Conservation (phyloP, 2,888 invertebrate genomes). For the Didymodactylos carnosus region DNA sequence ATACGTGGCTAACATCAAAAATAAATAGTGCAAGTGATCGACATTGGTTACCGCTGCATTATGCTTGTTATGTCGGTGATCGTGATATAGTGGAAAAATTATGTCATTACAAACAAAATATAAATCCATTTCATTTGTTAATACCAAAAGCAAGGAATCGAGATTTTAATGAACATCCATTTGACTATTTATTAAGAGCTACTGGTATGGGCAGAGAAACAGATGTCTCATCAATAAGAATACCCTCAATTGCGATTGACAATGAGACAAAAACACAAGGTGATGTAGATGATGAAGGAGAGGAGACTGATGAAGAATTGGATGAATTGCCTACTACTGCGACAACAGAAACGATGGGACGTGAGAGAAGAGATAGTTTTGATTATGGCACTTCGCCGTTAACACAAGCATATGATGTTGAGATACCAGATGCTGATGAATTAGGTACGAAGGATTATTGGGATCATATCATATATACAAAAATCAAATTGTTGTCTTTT, state of each 20-base stretch:
- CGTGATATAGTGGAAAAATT: neutral
- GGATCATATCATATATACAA: neutral
- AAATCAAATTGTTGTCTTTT: neutral
- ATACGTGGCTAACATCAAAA: neutral
- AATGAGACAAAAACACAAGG: neutral
- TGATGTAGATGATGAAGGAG: neutral
- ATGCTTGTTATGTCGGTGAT: neutral
- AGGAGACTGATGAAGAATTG: neutral
- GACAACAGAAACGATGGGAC: neutral
- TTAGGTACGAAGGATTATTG: neutral
- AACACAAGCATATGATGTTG: neutral
- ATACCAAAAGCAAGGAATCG: neutral
- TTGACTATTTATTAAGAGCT: neutral
- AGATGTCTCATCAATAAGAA: neutral
- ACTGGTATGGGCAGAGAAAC: neutral
- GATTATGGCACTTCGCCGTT: neutral
- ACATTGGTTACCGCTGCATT: neutral
- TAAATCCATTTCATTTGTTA: neutral
- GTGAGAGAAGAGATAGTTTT: neutral
- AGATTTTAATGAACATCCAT: neutral
- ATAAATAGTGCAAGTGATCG: neutral
- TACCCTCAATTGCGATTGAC: neutral
- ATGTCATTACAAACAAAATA: neutral
- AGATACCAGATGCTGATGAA: neutral
- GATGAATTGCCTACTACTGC: neutral